Base-by-base conservation (phyloP, 2,797 vertebrate species). In the Onychomys torridus region DNA sequence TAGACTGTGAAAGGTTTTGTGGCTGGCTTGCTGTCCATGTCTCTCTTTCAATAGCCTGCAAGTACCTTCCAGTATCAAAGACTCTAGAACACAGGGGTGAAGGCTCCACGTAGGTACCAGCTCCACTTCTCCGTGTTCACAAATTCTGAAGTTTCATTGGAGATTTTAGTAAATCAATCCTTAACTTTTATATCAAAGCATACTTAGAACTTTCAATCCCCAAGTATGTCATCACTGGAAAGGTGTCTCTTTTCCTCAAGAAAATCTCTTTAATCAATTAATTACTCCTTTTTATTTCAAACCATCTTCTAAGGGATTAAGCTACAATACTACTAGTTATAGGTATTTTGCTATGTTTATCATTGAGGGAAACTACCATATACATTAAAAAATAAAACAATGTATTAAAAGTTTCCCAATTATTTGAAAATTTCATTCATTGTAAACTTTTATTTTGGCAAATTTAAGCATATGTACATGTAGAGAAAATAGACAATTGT, bases 191-290 rank as follows among this genome's bases (percentile, higher is more conserved):
- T 90, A 55, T 89, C 13, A 71, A 87, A 69, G 75, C 27, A 63
- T 69, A 52, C 1, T 40, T 79, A 11, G 14, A 46, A 78, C 11
- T n/a, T 85, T 76, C 23, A 46, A 5, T 3, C 76, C 34, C 29
- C 29, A 63, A 46, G 57, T 57, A 46, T 71, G 59, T 93, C 19
- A 87, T 71, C 89, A 93, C 13, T 17, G 40, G 11, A 93, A 37
- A 4, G 57, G 16, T 43, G 73, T 7, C 19, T n/a, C 16, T 34
- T 52, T 92, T 77, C 6, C 8, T 75, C 34, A 92, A 29, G 34
- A 94, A 82, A 40, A 90, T 12, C 6, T 93, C 86, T 93, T 71
- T 27, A 82, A 52, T 95, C 27, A 92, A 91, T 78, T 95, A 11
- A 19, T 63, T 79, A 46, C 8, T 89, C 55, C 73, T 86, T 94